A percentile compares a stretch with the other conserved stretches of the same genome.
phyloP scores from a whole-genome alignment of 1,140 invertebrate genomes.

The Vollenhovia emeryi region DNA sequence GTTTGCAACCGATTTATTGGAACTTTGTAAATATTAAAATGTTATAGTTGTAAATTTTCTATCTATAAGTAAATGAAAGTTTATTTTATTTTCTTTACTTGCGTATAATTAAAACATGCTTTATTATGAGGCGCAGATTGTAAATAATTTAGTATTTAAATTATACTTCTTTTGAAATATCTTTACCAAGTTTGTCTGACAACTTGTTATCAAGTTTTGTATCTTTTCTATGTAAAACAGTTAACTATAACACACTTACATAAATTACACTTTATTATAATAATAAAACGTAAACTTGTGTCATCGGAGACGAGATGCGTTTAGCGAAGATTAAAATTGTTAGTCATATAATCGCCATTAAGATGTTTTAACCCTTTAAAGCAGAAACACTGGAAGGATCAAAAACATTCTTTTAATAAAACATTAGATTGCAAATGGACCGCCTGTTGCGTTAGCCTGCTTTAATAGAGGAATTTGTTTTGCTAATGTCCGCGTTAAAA shows the following conservation, averaged over 20 bases:
- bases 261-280: neutral
- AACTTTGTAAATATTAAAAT: neutral
- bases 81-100: neutral
- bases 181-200: neutral
- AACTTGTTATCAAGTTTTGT: neutral
- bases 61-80: neutral
- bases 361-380: neutral
- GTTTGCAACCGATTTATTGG: neutral
- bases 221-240: neutral
- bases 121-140: neutral
- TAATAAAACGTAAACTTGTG: neutral
- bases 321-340: neutral
- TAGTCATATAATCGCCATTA: neutral
- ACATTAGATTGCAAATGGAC: conserved; percentile 53
- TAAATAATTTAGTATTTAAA: neutral
- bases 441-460: conserved; percentile 60
- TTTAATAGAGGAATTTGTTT: conserved; percentile 42
- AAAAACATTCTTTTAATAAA: conserved; percentile 22
- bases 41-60: neutral
- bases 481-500: conserved; percentile 63
- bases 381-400: neutral
- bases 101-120: neutral
- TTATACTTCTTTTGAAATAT: neutral
- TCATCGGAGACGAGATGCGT: neutral
- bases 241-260: conserved; percentile 7